A percentile compares a stretch with the other conserved stretches of the same genome.
Conservation (phyloP, 2,113 vertebrate species). For the Pseudorhombus dupliciocellatus region DNA sequence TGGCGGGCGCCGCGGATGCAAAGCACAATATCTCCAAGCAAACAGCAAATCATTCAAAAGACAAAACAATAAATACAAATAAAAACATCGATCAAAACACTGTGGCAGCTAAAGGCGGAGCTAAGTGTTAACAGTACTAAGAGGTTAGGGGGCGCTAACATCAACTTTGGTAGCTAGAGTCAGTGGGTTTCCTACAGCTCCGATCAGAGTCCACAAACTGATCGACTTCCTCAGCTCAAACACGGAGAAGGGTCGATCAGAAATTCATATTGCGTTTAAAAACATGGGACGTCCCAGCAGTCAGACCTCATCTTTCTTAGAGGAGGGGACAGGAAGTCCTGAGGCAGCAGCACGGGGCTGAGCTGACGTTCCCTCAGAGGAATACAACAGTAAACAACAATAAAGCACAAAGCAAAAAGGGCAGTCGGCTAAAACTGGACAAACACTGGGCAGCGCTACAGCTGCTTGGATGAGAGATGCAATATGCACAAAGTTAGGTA, state of each 20-base stretch:
- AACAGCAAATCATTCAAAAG: conserved; percentile 47
- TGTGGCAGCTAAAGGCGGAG: conserved; percentile 72
- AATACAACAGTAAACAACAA: conserved; percentile 67
- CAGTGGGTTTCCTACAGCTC: conserved; percentile 34
- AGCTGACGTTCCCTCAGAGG: conserved; percentile 53
- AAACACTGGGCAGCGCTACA: conserved; percentile 72
- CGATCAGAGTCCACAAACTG: neutral
- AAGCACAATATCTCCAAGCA: conserved; percentile 59
- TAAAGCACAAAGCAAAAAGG: conserved; percentile 4
- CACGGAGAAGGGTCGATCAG: too few relatives aligned
- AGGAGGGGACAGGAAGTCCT: conserved; percentile 51
- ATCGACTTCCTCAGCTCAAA: too few relatives aligned
- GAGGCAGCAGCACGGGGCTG: conserved; percentile 32
- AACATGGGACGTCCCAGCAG: conserved; percentile 16
- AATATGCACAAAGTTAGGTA: conserved; percentile 80
- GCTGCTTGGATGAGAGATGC: conserved; percentile 75
- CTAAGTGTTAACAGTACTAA: conserved; percentile 64
- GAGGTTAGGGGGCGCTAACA: conserved; percentile 58
- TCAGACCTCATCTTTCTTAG: neutral
- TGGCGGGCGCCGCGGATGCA: conserved; percentile 42
- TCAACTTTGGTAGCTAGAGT: conserved; percentile 77
- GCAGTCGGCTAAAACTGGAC: conserved; percentile 68
- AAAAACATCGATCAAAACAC: conserved; percentile 47
- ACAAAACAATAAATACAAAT: conserved; percentile 79
- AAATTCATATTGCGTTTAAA: neutral